Evolutionary conservation across 2,797 vertebrate genomes (phyloP).

Genomic region (Peromyscus attwateri): DNA sequence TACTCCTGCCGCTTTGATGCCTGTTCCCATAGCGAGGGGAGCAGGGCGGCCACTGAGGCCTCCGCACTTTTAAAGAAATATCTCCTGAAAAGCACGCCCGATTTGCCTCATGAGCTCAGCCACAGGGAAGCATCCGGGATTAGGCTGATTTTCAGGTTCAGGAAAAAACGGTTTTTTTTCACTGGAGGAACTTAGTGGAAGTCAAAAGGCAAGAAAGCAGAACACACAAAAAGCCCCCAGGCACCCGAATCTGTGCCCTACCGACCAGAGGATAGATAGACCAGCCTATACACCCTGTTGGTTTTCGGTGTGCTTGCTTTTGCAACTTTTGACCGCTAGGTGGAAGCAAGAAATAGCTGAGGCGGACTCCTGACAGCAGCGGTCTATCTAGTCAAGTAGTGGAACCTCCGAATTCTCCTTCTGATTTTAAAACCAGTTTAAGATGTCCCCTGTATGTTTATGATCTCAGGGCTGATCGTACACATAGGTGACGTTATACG

Average conservation of each 20-base stretch:
- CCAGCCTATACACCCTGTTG: neutral
- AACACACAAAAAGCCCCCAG: conserved; percentile 62
- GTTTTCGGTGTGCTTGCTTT: conserved; percentile 70
- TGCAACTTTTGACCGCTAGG: conserved; percentile 85
- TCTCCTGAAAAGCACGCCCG: conserved; percentile 79
- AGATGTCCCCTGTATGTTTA: neutral
- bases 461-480: neutral
- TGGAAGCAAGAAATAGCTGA: conserved; percentile 87
- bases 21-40: conserved; percentile 71
- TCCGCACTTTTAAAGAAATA: conserved; percentile 73
- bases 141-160: conserved; percentile 61
- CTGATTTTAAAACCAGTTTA: conserved; percentile 58
- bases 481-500: neutral
- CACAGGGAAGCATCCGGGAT: conserved; percentile 78
- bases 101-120: conserved; percentile 75
- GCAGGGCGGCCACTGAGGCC: conserved; percentile 52
- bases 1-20: conserved; percentile 81
- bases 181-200: conserved; percentile 62
- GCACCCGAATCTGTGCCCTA: conserved; percentile 8
- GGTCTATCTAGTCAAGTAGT: neutral
- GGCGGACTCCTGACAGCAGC: neutral
- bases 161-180: conserved; percentile 60
- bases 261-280: neutral
- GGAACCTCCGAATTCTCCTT: conserved; percentile 8
- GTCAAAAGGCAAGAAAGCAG: conserved; percentile 69